phyloP scores from a whole-genome alignment of 2,888 invertebrate species.

The Brachyopa scutellaris region DNA sequence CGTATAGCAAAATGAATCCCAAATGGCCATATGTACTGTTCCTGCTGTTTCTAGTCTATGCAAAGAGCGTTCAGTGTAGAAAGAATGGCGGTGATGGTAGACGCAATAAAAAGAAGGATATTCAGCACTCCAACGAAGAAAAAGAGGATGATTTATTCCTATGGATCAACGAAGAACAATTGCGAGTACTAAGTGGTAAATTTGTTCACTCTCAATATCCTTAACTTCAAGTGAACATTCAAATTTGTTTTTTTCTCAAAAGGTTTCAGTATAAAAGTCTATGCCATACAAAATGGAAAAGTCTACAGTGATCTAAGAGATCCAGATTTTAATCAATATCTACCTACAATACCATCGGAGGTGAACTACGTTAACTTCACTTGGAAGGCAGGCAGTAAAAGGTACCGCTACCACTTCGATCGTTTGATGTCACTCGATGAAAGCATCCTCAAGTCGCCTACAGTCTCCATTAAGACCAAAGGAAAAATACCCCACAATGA shows the following conservation, averaged over 20 bases:
- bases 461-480: constrained; percentile 92
- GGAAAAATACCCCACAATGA: constrained; percentile 93
- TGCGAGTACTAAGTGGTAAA: constrained; percentile 94
- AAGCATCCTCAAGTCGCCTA: constrained; percentile 92
- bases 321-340: constrained; percentile 93
- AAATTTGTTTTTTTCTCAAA: constrained; percentile 65
- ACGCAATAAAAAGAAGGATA: constrained; percentile 75
- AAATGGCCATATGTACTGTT: constrained; percentile 41
- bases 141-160: constrained; percentile 86
- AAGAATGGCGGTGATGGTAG: constrained; percentile 72
- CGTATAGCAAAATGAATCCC: constrained; percentile 44
- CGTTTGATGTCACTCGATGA: constrained; percentile 92
- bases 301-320: constrained; percentile 93
- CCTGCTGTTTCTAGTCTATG: constrained; percentile 38
- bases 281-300: constrained; percentile 93
- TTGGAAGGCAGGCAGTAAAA: constrained; percentile 92
- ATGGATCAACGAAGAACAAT: constrained; percentile 96
- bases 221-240: too few relatives aligned
- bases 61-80: constrained; percentile 46
- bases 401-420: constrained; percentile 94
- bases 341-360: constrained; percentile 96
- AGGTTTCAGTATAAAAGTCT: constrained; percentile 94
- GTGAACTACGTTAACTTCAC: constrained; percentile 95
- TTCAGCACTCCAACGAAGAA: constrained; percentile 75
- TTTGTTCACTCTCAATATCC: background rate